These are phyloP conservation scores for Temnopleurus reevesii DNA, from an alignment of 53 echinoderm and acorn worm species.

Conservation along the genomic window DNA sequence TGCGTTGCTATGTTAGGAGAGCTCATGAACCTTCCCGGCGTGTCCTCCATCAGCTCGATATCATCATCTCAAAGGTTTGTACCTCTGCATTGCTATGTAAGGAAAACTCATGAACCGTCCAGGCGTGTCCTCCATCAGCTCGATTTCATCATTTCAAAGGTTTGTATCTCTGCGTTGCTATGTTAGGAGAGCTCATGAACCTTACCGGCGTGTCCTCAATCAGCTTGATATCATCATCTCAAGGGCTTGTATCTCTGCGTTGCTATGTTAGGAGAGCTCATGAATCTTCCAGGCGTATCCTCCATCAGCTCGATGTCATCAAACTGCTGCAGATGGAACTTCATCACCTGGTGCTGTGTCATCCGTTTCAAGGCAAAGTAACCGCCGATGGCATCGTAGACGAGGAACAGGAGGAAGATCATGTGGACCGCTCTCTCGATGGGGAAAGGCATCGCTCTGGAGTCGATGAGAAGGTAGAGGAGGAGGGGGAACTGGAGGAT, in stretches of 20 bases:
- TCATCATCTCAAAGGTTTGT: constrained; percentile 64
- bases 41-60: constrained; percentile 44
- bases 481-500: constrained; percentile 88
- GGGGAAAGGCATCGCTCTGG: constrained; percentile 73
- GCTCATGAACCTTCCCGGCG: neutral
- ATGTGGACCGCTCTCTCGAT: constrained; percentile 81
- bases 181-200: neutral
- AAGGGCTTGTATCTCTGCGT: constrained; percentile 48
- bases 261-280: constrained; percentile 8
- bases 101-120: neutral
- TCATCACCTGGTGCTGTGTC: constrained; percentile 95
- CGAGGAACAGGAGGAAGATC: constrained; percentile 72
- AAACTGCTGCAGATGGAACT: constrained; percentile 96
- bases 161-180: constrained; percentile 24
- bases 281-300: constrained; percentile 25
- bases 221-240: constrained; percentile 60
- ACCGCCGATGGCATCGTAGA: constrained; percentile 69
- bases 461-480: constrained; percentile 70
- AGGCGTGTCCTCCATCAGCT: constrained; percentile 10
- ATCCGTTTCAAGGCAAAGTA: constrained; percentile 85
- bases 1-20: neutral
- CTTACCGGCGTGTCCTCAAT: neutral
- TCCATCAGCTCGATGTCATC: constrained; percentile 75
- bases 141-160: constrained; percentile 59
- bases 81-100: neutral